Evolutionary conservation across 2,888 invertebrate genomes (phyloP).

Genomic region (Dryomyza anilis): DNA sequence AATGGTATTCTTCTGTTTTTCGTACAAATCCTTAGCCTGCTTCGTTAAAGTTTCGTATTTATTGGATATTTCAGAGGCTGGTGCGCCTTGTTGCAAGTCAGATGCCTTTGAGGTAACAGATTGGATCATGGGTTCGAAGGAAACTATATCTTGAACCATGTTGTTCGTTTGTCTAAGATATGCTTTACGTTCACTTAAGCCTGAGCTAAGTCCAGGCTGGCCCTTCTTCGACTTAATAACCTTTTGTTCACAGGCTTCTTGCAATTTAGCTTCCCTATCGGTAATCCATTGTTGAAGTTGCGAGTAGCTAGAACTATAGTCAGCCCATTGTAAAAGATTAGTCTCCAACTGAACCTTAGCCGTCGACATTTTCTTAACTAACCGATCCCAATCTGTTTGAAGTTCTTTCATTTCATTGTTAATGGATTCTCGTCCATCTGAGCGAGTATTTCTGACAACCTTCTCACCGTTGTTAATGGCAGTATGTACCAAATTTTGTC

Average conservation of each 20-base stretch:
- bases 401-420: constrained; percentile 86
- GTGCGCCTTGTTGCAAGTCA: constrained; percentile 87
- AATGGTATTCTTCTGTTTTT: constrained; percentile 86
- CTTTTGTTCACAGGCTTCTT: constrained; percentile 87
- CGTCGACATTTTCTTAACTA: constrained; percentile 89
- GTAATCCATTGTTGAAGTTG: constrained; percentile 94
- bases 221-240: constrained; percentile 79
- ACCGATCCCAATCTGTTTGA: constrained; percentile 89
- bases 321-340: constrained; percentile 91
- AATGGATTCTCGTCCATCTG: constrained; percentile 86
- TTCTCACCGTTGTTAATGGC: constrained; percentile 91
- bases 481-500: constrained; percentile 83
- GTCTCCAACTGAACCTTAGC: constrained; percentile 91
- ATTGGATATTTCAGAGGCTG: constrained; percentile 88
- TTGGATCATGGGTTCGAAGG: constrained; percentile 96
- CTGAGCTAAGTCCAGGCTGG: constrained; percentile 77
- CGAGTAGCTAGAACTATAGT: constrained; percentile 91
- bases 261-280: constrained; percentile 89
- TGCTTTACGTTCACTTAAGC: constrained; percentile 84
- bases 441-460: constrained; percentile 82
- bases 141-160: constrained; percentile 94
- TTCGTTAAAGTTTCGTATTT: constrained; percentile 90
- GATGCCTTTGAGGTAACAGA: constrained; percentile 93
- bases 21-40: constrained; percentile 87
- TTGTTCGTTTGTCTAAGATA: constrained; percentile 89